Conservation (phyloP, 1,140 invertebrate species). For the Anastrepha ludens region DNA sequence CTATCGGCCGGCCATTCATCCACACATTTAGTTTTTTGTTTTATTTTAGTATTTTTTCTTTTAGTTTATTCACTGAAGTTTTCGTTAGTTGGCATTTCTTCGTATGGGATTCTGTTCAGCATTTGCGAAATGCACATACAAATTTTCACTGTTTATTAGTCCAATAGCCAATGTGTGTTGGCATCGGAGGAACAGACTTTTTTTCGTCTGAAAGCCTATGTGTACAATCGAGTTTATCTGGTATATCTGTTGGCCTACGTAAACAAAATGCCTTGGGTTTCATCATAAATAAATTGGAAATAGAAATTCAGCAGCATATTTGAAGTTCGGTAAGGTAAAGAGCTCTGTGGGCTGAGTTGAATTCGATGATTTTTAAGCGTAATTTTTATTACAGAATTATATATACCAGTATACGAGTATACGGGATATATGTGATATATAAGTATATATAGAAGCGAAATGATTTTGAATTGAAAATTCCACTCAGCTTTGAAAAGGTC, state of each 20-base stretch:
- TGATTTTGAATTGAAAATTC: too few species aligned
- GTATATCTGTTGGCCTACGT: conserved; percentile 8
- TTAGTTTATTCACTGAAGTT: background rate
- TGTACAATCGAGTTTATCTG: background rate
- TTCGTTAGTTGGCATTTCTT: conserved; percentile 14
- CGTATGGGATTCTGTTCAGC: background rate
- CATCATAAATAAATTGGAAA: conserved; percentile 12
- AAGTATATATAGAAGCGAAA: too few species aligned
- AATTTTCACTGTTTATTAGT: conserved; percentile 27
- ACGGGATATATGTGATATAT: too few species aligned
- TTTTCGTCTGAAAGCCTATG: background rate
- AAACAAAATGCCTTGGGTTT: conserved; percentile 33
- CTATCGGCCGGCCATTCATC: conserved; percentile 48
- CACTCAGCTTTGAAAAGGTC: too few species aligned
- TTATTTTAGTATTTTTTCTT: background rate
- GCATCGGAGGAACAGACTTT: background rate
- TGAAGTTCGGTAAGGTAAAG: too few species aligned
- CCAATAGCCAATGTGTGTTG: background rate
- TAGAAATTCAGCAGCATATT: background rate
- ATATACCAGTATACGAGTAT: too few species aligned
- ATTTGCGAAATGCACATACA: background rate
- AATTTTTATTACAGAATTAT: background rate
- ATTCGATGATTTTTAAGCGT: background rate
- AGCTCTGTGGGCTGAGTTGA: background rate
- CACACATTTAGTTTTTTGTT: background rate